Percentiles rank a stretch among this genome's conserved stretches.
These are phyloP conservation scores for Podotricha telesiphe DNA, from an alignment of 2,888 invertebrate species.

Conservation along the genomic window DNA sequence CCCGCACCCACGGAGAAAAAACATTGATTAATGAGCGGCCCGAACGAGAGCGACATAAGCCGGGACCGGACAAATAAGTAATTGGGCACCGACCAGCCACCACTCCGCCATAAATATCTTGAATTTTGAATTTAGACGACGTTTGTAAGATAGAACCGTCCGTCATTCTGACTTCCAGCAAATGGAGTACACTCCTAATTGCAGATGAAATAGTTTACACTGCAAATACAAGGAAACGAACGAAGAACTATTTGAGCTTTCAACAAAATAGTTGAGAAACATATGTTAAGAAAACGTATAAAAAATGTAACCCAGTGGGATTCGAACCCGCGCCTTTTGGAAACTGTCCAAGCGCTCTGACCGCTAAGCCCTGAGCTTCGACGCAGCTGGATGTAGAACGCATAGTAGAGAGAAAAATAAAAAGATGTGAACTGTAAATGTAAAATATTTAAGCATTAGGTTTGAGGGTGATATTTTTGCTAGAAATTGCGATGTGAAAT, in stretches of 20 bases:
- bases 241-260: background rate
- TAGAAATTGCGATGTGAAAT: constrained; percentile 30
- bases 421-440: background rate
- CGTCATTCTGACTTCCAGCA: constrained; percentile 29
- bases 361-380: too few relatives aligned
- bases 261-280: too few relatives aligned
- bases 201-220: constrained; percentile 6
- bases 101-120: constrained; percentile 44
- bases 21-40: constrained; percentile 50
- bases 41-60: constrained; percentile 50
- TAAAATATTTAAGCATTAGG: background rate
- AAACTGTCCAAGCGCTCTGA: too few relatives aligned
- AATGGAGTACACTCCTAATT: constrained; percentile 31
- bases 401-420: background rate
- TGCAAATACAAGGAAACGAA: background rate
- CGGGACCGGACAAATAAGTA: constrained; percentile 47
- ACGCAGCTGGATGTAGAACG: too few relatives aligned
- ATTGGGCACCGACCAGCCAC: constrained; percentile 50
- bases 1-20: constrained; percentile 44
- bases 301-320: too few relatives aligned
- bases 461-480: constrained; percentile 3
- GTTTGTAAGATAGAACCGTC: constrained; percentile 27
- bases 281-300: too few relatives aligned
- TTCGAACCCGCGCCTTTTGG: too few relatives aligned
- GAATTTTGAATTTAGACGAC: constrained; percentile 38